phyloP scores from a whole-genome alignment of 2,113 vertebrate species.

The Potamarius usumacintae region DNA sequence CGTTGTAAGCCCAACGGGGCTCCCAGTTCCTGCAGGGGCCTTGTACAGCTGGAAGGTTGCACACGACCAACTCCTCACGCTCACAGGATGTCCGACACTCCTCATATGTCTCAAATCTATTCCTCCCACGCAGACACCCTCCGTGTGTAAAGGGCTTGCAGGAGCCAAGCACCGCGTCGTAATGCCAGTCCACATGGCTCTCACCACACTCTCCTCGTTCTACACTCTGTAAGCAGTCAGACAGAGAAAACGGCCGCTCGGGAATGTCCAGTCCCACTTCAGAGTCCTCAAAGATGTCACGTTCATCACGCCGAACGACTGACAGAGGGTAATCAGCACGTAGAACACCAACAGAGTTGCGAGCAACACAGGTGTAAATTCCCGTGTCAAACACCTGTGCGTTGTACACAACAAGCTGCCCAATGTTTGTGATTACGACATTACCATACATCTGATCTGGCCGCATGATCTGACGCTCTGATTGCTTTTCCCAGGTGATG shows the following conservation, averaged over 20 bases:
- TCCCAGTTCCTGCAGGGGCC: slow-evolving; percentile 90
- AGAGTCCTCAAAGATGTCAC: slow-evolving; percentile 66
- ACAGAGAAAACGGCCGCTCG: slow-evolving; percentile 72
- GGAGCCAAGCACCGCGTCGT: slow-evolving; percentile 77
- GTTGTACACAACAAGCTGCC: slow-evolving; percentile 94
- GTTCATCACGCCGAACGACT: slow-evolving; percentile 70
- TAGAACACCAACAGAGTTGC: slow-evolving; percentile 83
- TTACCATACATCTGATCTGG: slow-evolving; percentile 98
- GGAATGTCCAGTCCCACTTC: slow-evolving; percentile 60
- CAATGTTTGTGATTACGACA: slow-evolving; percentile 93
- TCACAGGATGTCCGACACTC: slow-evolving; percentile 84
- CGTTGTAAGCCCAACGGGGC: slow-evolving; percentile 90
- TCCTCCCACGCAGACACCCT: slow-evolving; percentile 78
- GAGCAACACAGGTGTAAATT: slow-evolving; percentile 89
- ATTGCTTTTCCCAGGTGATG: slow-evolving; percentile 95
- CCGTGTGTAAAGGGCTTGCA: slow-evolving; percentile 83
- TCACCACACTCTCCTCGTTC: slow-evolving; percentile 77
- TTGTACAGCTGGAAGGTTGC: slow-evolving; percentile 86
- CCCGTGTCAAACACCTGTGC: slow-evolving; percentile 87
- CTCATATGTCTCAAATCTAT: slow-evolving; percentile 90
- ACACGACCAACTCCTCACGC: slow-evolving; percentile 75
- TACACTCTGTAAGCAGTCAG: slow-evolving; percentile 81
- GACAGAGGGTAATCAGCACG: slow-evolving; percentile 89
- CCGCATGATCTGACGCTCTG: slow-evolving; percentile 86
- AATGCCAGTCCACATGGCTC: slow-evolving; percentile 85